Evolutionary conservation across 1,140 invertebrate genomes (phyloP), one percentile per base, ranked within the genome.

Genomic region (Nasonia longicornis): DNA sequence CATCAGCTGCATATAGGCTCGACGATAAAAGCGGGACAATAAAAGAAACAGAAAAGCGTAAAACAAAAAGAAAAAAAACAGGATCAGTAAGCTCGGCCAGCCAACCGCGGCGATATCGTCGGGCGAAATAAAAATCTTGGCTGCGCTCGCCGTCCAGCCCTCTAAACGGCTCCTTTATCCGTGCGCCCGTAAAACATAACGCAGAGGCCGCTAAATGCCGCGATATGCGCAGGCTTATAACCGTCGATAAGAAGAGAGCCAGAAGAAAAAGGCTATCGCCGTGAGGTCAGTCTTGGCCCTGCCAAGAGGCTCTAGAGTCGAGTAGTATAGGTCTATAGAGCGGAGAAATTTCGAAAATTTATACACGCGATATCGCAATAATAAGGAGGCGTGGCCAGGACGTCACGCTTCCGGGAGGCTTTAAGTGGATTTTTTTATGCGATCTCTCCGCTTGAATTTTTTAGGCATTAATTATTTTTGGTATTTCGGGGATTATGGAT

Each of bases 391-490:
- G 69, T 42, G n/a, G 8, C n/a, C 26, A 48, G 42, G 12, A 26
- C n/a, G 7, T 48, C n/a, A 48, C 1, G 20, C 70, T 31, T 63
- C 26, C 72, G 22, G 26, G 14, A 58, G 22, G 12, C 38, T 31
- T 58, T 26, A 26, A 12, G 8, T 48, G 12, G 52, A 73, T 22
- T 22, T 52, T 31, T 48, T 16, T 74, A 52, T 29, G 8, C 8
- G 31, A 76, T 22, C 4, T 48, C 12, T 20, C 11, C 1, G 58
- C 8, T 38, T 76, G 52, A 63, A 63, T 58, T 75, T 63, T 73
- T 64, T 64, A 42, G 38, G 35, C 70, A 72, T 72, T 45, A 72
- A 73, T 73, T 73, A 73, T 45, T 73, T 45, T 12, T 2, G 11
- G 12, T 22, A 73, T 73, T 48, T 42, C 26, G 11, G 14, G 20